These are phyloP conservation scores for Trigoniulus corallinus DNA, from an alignment of 1,140 invertebrate genomes.

Conservation along the genomic window DNA sequence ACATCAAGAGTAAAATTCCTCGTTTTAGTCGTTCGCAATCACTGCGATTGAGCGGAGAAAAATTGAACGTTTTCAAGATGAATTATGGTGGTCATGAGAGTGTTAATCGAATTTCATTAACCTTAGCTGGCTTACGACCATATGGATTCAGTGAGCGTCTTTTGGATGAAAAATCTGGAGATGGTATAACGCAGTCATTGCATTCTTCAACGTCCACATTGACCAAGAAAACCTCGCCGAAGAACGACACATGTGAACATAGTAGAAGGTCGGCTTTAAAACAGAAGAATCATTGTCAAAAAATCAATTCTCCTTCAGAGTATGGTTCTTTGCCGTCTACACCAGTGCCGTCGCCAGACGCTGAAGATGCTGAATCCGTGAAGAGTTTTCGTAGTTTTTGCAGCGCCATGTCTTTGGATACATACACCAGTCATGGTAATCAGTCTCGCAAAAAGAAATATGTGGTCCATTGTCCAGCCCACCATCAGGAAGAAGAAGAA, in stretches of 20 bases:
- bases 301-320: neutral
- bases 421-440: constrained; percentile 47
- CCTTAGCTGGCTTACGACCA: too few species aligned
- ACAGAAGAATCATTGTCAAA: neutral
- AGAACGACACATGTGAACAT: too few species aligned
- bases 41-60: neutral
- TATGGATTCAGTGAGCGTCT: too few species aligned
- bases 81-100: too few species aligned
- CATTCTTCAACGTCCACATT: too few species aligned
- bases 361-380: constrained; percentile 55
- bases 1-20: neutral
- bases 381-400: constrained; percentile 54
- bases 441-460: constrained; percentile 42
- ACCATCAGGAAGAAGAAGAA: constrained; percentile 51
- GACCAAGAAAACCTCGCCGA: too few species aligned
- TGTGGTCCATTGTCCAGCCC: constrained; percentile 61
- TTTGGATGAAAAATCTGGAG: too few species aligned
- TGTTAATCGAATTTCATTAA: too few species aligned
- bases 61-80: too few species aligned
- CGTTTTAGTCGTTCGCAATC: neutral
- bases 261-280: too few species aligned
- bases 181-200: too few species aligned
- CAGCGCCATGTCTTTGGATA: constrained; percentile 43
- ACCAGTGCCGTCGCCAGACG: constrained; percentile 14
- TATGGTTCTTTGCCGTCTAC: neutral